Evolutionary conservation across 2,113 vertebrate genomes (phyloP).

Genomic region (Pseudonaja textilis): DNA sequence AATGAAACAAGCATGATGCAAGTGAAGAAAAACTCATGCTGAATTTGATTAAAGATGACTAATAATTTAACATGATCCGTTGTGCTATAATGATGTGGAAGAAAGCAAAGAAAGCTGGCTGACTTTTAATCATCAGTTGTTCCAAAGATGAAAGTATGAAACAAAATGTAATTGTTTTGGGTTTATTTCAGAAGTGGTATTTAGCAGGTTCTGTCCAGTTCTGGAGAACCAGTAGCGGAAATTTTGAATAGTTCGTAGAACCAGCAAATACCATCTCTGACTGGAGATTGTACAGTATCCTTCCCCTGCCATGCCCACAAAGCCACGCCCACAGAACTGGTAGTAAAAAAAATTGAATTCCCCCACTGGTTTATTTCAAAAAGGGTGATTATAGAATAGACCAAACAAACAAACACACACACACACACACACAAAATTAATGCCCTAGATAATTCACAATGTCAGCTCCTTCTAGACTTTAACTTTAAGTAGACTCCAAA

Average conservation of each 20-base stretch:
- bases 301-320: too few species aligned
- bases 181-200: neutral
- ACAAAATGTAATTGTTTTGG: neutral
- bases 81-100: neutral
- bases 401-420: too few species aligned
- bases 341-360: too few species aligned
- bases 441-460: neutral
- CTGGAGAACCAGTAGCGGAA: too few species aligned
- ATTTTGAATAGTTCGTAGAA: too few species aligned
- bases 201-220: too few species aligned
- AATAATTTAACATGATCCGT: neutral
- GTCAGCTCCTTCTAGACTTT: conserved; percentile 15
- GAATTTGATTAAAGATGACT: neutral
- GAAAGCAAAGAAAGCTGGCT: neutral
- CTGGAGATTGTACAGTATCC: too few species aligned
- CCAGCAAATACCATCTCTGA: too few species aligned
- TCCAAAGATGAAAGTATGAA: neutral
- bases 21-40: neutral
- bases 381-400: too few species aligned
- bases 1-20: neutral
- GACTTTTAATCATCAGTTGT: neutral
- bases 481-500: conserved; percentile 16
- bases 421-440: neutral
- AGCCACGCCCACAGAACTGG: too few species aligned
- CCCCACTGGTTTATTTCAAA: too few species aligned